Conservation (phyloP, 2,113 vertebrate genomes). For the Pungitius pungitius region DNA sequence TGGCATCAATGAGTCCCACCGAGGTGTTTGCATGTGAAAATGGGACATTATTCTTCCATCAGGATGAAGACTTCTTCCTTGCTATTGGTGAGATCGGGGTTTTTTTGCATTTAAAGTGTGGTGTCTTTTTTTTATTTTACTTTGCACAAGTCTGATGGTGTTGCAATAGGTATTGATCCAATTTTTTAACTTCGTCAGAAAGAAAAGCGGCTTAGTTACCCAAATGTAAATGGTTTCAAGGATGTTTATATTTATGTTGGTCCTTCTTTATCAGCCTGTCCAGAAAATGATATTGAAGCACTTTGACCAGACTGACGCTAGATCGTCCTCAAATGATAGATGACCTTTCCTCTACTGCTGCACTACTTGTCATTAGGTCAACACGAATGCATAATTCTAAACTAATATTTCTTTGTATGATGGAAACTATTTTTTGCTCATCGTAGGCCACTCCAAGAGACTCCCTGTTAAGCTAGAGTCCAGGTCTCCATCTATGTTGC, state of each 20-base stretch:
- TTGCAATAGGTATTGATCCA: not conserved
- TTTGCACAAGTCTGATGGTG: not conserved
- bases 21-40: conserved; percentile 76
- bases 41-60: conserved; percentile 64
- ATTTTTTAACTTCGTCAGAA: not conserved
- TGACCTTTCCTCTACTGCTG: not conserved
- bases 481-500: conserved; percentile 45
- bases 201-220: not conserved
- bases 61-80: conserved; percentile 71
- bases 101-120: not conserved
- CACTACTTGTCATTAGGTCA: not conserved
- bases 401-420: no score
- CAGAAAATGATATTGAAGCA: not conserved
- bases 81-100: conserved; percentile 65
- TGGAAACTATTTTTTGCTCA: not conserved
- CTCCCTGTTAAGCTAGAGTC: conserved; percentile 59
- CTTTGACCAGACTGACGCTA: not conserved
- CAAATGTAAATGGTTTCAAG: not conserved
- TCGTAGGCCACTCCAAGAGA: conserved; percentile 60
- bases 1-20: conserved; percentile 41
- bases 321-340: no score
- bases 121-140: no score
- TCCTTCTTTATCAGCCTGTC: not conserved
- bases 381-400: not conserved
- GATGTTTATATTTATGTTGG: not conserved